Base-by-base conservation (phyloP, 2,888 invertebrate genomes). In the Orgyia antiqua region DNA sequence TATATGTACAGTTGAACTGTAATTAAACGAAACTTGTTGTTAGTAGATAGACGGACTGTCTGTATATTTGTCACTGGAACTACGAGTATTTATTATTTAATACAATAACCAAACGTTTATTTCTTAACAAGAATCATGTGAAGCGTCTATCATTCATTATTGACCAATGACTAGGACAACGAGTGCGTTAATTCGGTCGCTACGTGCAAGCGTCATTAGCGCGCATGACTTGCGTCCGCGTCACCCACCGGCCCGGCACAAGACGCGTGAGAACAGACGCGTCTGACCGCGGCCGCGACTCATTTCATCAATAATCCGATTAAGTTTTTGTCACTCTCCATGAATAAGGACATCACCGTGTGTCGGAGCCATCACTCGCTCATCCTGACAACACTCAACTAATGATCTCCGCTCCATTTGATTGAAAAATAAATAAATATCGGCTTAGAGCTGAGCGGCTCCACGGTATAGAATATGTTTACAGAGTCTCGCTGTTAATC, bases 201-300 rank as follows among this genome's bases (percentile, higher is more conserved):
- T 47, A 31, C 52, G 39, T 47, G 38, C 33, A 41, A 4, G 30
- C 35, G 36, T 50, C 61, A 62, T 64, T 66, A 66, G 49, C 31
- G 51, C 50, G 52, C 65, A 53, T 66, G 66, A 66, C 63, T 63
- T 64, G 66, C 66, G 51, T 44, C 25, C 31, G 45, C 48, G 36
- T 10, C 32, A 21, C 26, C 27, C 13, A 4, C 23, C 46, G 41
- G 24, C 33, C 42, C 50, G 32, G 45, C 45, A 26, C 30, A 45
- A 34, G 36, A 45, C 34, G 36, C 36, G 40, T 39, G 39, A 31
- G 42, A 38, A 42, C 45, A 37, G 15, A 6, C 15, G 6, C 15
- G 6, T 4, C 15, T 15, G 4, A 4, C 36, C 40, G 27, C 45
- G 38, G 39, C 42, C 18, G 13, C 9, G 12, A 31, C 36, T 33